Percentiles rank a stretch among this genome's conserved stretches.
phyloP scores from a whole-genome alignment of 2,888 invertebrate species.

The Hoplodrina ambigua region DNA sequence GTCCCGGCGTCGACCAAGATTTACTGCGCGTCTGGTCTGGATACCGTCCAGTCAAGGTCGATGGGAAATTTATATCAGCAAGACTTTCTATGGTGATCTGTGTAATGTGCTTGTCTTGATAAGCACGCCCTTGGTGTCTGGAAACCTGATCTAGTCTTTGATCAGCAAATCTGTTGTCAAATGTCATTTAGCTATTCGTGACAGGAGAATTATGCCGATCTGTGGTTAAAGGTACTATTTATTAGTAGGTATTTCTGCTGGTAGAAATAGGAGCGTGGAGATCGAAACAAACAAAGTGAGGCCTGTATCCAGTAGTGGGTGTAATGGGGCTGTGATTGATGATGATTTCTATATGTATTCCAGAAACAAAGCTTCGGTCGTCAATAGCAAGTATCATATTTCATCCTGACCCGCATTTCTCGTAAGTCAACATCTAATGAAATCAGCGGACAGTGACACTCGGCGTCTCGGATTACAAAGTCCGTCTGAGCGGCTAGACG shows the following conservation, averaged over 20 bases:
- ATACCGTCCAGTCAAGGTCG: slow-evolving; percentile 50
- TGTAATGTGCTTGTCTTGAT: background rate
- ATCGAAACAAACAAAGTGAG: background rate
- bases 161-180: background rate
- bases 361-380: background rate
- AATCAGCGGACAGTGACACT: slow-evolving; percentile 23
- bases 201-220: background rate
- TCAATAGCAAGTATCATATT: background rate
- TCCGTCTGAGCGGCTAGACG: slow-evolving; percentile 34
- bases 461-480: slow-evolving; percentile 30
- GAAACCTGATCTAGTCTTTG: background rate
- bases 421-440: background rate
- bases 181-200: background rate
- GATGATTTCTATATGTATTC: background rate
- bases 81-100: slow-evolving; percentile 17
- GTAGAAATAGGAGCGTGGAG: background rate
- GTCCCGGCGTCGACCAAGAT: slow-evolving; percentile 48
- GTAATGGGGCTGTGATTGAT: background rate
- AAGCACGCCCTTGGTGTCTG: background rate
- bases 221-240: background rate
- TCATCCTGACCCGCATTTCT: background rate
- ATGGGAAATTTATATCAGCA: slow-evolving; percentile 34
- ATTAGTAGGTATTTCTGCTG: too few relatives aligned
- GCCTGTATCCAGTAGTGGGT: background rate
- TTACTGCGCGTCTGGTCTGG: slow-evolving; percentile 54